Evolutionary conservation across 2,113 vertebrate genomes (phyloP), one percentile per base, ranked within the genome.

Genomic region (Indicator maculatus): DNA sequence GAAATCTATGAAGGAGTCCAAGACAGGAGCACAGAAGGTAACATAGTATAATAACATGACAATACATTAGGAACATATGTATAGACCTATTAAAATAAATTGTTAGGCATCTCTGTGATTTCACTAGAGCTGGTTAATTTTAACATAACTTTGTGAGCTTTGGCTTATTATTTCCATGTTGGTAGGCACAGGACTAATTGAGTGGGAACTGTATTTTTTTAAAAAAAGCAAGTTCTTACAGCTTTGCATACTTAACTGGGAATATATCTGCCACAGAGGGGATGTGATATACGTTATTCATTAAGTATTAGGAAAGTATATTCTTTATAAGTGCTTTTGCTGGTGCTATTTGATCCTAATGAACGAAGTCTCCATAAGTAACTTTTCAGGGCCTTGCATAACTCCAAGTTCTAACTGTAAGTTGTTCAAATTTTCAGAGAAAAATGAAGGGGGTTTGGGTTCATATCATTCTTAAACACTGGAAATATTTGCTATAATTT

Each of bases 161-260:
- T 67, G 44, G 3, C 38, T 53, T 86, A 8, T 69, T 95, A 47
- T 70, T 85, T 93, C 50, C 44, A 36, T 52, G 24, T 45, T 80
- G 41, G 26, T 61, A 77, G 55, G 45, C 74, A 88, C 27, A 60
- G 39, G 47, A 82, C 47, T 73, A 92, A 89, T 87, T 45, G 41
- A 71, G n/a, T 55, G 41, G 39, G 63, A 90, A 41, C 38, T 56
- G 41, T n/a, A n/a, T 71, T 79, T 89, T 83, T 38, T 61, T 70
- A n/a, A n/a, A n/a, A n/a, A 93, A 81, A 53, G 41, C 56, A 82
- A 71, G 59, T 80, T 92, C 71, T 93, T 86, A 28, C 24, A 78
- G 73, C 75, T 96, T 96, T 77, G 20, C 44, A 66, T 93, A 39
- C 59, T 91, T 97, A 94, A 93, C 58, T 93, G 50, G 81, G 79